A percentile compares a stretch with the other conserved stretches of the same genome.
Evolutionary conservation across 2,888 invertebrate genomes (phyloP).

Genomic region (Synanthedon tipuliformis): DNA sequence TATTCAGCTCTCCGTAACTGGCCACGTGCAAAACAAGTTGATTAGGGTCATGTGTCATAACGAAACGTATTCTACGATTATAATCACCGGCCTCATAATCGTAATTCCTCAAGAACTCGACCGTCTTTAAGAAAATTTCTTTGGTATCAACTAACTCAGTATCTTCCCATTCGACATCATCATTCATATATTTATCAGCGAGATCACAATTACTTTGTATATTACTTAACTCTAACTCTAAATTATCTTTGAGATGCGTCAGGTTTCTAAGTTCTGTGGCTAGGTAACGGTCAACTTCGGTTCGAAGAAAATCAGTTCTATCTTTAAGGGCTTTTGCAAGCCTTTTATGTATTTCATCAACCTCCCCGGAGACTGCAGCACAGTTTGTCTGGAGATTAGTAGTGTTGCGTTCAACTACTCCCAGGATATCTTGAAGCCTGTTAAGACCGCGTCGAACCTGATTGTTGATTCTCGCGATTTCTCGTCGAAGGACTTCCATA

Average conservation of each 20-base stretch:
- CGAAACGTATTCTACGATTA: slow-evolving; percentile 84
- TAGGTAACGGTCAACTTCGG: slow-evolving; percentile 92
- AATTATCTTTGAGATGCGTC: slow-evolving; percentile 89
- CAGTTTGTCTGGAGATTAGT: slow-evolving; percentile 90
- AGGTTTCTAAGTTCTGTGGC: slow-evolving; percentile 88
- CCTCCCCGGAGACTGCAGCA: slow-evolving; percentile 90
- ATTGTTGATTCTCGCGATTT: slow-evolving; percentile 89
- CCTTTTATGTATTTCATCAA: slow-evolving; percentile 91
- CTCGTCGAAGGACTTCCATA: slow-evolving; percentile 93
- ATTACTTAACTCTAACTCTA: slow-evolving; percentile 94
- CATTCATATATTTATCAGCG: slow-evolving; percentile 93
- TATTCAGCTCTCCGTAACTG: slow-evolving; percentile 90
- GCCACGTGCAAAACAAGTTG: slow-evolving; percentile 89
- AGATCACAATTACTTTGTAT: slow-evolving; percentile 97
- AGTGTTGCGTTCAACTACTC: slow-evolving; percentile 89
- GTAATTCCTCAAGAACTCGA: slow-evolving; percentile 94
- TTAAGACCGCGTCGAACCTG: slow-evolving; percentile 91
- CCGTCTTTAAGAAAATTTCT: slow-evolving; percentile 94
- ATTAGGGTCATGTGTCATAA: slow-evolving; percentile 92
- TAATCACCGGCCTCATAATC: slow-evolving; percentile 94
- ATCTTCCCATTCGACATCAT: slow-evolving; percentile 91
- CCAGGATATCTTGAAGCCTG: slow-evolving; percentile 86
- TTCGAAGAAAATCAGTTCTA: slow-evolving; percentile 85
- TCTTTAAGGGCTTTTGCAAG: slow-evolving; percentile 90
- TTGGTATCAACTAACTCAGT: slow-evolving; percentile 94